phyloP scores from a whole-genome alignment of 2,113 vertebrate species.

The Petromus typicus region DNA sequence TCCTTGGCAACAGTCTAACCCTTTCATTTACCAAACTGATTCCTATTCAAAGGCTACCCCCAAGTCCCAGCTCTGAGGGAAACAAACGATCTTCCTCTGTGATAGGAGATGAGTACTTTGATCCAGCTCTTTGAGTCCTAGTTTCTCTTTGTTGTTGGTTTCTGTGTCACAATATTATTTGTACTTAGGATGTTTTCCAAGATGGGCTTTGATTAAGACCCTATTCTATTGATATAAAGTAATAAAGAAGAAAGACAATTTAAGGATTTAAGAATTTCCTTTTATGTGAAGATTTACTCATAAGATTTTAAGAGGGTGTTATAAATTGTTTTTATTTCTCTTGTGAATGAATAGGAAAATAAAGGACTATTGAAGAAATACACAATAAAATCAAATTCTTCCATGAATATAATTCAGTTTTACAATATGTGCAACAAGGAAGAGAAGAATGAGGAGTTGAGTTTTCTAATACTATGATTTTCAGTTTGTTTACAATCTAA shows the following conservation, averaged over 20 bases:
- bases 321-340: background rate
- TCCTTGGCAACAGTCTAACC: slow-evolving; percentile 16
- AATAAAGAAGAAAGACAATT: slow-evolving; percentile 49
- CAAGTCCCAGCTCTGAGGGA: slow-evolving; percentile 40
- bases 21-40: slow-evolving; percentile 50
- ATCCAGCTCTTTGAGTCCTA: slow-evolving; percentile 31
- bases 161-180: slow-evolving; percentile 59
- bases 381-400: background rate
- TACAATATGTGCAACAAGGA: background rate
- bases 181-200: slow-evolving; percentile 56
- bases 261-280: slow-evolving; percentile 4
- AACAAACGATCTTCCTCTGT: slow-evolving; percentile 25
- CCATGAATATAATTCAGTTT: slow-evolving; percentile 11
- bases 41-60: slow-evolving; percentile 41
- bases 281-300: slow-evolving; percentile 63
- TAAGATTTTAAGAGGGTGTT: slow-evolving; percentile 3
- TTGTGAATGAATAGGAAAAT: slow-evolving; percentile 10
- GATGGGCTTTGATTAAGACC: slow-evolving; percentile 53
- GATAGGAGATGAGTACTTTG: slow-evolving; percentile 37
- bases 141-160: slow-evolving; percentile 63
- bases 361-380: background rate
- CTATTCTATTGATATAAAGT: slow-evolving; percentile 34
- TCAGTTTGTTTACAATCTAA: slow-evolving; percentile 39
- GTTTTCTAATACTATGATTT: background rate
- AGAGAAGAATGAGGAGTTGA: background rate